These are phyloP conservation scores for Flexamia atlantica DNA, from an alignment of 2,888 invertebrate species.

Conservation along the genomic window DNA sequence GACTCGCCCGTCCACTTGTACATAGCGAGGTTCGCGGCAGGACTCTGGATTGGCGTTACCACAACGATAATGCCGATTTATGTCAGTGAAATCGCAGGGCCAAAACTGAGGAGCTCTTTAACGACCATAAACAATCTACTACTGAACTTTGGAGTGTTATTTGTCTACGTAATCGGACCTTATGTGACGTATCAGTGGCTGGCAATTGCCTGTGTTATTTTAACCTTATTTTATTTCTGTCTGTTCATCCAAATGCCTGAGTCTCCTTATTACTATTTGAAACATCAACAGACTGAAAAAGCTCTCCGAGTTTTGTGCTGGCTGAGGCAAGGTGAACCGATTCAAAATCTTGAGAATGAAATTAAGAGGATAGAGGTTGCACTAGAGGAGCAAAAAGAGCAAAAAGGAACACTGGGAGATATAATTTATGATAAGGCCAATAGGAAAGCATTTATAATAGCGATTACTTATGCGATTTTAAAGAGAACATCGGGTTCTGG, in stretches of 20 bases:
- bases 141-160: conserved; percentile 68
- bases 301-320: conserved; percentile 73
- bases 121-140: conserved; percentile 69
- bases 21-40: conserved; percentile 68
- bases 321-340: conserved; percentile 64
- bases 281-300: conserved; percentile 75
- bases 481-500: conserved; percentile 83
- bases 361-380: conserved; percentile 72
- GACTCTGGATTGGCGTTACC: conserved; percentile 69
- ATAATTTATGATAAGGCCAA: conserved; percentile 78
- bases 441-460: conserved; percentile 81
- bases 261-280: conserved; percentile 80
- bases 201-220: conserved; percentile 74
- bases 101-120: conserved; percentile 68
- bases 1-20: conserved; percentile 66
- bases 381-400: conserved; percentile 74
- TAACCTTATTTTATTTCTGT: conserved; percentile 76
- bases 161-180: conserved; percentile 68
- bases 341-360: conserved; percentile 64
- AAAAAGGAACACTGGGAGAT: conserved; percentile 77
- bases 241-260: conserved; percentile 80
- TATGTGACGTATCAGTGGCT: conserved; percentile 73
- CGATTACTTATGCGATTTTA: conserved; percentile 78
- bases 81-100: conserved; percentile 70
- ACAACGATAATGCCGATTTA: conserved; percentile 70